Conservation (phyloP, 2,888 invertebrate genomes). For the Callinectes sapidus region DNA sequence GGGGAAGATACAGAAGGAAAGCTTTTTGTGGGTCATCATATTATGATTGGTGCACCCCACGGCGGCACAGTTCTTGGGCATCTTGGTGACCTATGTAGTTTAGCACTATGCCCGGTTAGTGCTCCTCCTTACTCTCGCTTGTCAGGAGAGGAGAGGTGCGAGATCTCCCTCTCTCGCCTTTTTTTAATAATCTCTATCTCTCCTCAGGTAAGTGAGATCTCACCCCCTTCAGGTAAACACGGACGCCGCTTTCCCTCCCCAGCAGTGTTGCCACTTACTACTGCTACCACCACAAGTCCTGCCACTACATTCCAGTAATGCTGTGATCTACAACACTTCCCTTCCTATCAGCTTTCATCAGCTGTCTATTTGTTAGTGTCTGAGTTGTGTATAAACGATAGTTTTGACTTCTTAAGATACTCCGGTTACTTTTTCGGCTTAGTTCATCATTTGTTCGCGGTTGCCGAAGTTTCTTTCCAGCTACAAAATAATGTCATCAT, state of each 20-base stretch:
- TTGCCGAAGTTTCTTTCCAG: too few relatives aligned
- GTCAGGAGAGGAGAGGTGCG: not conserved
- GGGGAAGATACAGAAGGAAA: conserved; percentile 28
- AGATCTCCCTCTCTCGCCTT: not conserved
- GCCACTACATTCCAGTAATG: not conserved
- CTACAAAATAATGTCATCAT: too few relatives aligned
- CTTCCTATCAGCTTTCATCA: not conserved
- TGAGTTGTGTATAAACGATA: too few relatives aligned
- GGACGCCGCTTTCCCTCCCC: conserved; percentile 7
- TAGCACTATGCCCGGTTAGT: not conserved
- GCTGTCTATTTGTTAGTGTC: too few relatives aligned
- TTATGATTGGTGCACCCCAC: conserved; percentile 2
- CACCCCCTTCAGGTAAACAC: not conserved
- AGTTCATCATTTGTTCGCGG: too few relatives aligned
- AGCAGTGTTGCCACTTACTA: not conserved
- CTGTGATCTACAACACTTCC: not conserved
- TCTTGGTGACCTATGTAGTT: not conserved
- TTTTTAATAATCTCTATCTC: too few relatives aligned
- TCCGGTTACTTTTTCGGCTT: too few relatives aligned
- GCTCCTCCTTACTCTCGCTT: not conserved
- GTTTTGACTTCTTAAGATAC: too few relatives aligned
- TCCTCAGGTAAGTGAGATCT: too few relatives aligned
- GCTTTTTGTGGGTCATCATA: conserved; percentile 21
- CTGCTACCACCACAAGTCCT: not conserved
- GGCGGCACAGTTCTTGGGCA: conserved; percentile 9